Evolutionary conservation across 2,113 vertebrate genomes (phyloP).

Genomic region (Actinemys pallida): DNA sequence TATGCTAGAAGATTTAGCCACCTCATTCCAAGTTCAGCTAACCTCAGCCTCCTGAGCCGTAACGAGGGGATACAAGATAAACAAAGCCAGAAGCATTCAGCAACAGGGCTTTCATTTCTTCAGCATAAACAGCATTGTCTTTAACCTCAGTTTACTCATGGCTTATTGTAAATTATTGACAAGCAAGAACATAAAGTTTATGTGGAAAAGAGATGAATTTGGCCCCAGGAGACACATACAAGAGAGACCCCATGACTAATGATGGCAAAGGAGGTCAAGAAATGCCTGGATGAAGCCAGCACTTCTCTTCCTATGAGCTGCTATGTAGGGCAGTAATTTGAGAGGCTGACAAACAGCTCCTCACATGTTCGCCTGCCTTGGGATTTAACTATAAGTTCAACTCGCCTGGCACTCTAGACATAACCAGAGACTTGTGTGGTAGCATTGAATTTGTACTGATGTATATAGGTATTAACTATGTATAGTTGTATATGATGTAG

Average conservation of each 20-base stretch:
- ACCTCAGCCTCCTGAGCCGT: not conserved
- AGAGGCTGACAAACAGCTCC: not conserved
- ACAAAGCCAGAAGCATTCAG: not conserved
- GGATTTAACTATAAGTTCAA: not conserved
- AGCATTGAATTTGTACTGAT: fast-evolving
- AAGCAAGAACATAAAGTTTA: not conserved
- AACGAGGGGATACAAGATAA: not conserved
- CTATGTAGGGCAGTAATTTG: not conserved
- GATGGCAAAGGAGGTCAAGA: not conserved
- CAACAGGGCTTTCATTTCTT: fast-evolving
- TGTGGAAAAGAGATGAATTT: not conserved
- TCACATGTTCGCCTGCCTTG: not conserved
- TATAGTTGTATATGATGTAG: conserved; percentile 57
- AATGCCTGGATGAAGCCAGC: fast-evolving
- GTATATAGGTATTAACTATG: not conserved
- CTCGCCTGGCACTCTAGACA: not conserved
- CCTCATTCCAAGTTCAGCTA: not conserved
- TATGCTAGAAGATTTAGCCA: not conserved
- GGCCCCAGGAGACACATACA: not conserved
- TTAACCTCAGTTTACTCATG: not conserved
- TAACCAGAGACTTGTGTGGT: fast-evolving
- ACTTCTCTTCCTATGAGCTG: not conserved
- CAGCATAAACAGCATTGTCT: not conserved
- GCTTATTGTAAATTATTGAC: not conserved
- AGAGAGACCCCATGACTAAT: not conserved